phyloP scores from a whole-genome alignment of 2,888 invertebrate species.

The Xestia ashworthii region DNA sequence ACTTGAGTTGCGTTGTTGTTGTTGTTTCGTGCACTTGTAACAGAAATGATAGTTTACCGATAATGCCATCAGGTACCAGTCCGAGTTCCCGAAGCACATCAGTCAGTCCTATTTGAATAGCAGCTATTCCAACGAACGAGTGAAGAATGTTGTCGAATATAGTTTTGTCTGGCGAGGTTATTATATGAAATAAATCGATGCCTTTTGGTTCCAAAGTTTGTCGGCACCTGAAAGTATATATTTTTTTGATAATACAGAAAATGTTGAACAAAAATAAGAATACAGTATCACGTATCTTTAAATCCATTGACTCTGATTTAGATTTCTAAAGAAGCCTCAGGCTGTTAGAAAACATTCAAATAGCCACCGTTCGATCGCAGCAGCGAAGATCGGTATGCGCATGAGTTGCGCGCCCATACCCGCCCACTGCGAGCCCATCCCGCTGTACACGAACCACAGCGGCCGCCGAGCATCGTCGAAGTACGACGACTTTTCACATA shows the following conservation, averaged over 20 bases:
- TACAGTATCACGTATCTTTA: neutral
- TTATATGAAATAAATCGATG: constrained; percentile 92
- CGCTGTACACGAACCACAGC: constrained; percentile 93
- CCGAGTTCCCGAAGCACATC: constrained; percentile 16
- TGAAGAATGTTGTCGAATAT: constrained; percentile 90
- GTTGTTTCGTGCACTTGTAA: too few species aligned
- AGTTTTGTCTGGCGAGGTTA: constrained; percentile 91
- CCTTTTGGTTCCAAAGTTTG: constrained; percentile 91
- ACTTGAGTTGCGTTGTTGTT: too few species aligned
- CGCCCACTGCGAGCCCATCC: constrained; percentile 73
- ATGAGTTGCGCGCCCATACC: constrained; percentile 93
- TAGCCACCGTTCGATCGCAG: constrained; percentile 85
- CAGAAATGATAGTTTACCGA: too few species aligned
- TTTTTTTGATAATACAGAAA: neutral
- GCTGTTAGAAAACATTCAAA: neutral
- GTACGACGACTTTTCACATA: constrained; percentile 73
- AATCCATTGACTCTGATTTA: neutral
- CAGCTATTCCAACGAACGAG: constrained; percentile 83
- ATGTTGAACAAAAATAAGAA: too few species aligned
- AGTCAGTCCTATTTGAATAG: constrained; percentile 90
- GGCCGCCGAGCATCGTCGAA: constrained; percentile 83
- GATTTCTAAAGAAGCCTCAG: neutral
- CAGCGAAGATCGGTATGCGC: constrained; percentile 91
- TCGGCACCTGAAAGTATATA: constrained; percentile 83
- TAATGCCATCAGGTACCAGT: too few species aligned